Base-by-base conservation (phyloP, 2,888 invertebrate genomes). In the Machimus atricapillus region DNA sequence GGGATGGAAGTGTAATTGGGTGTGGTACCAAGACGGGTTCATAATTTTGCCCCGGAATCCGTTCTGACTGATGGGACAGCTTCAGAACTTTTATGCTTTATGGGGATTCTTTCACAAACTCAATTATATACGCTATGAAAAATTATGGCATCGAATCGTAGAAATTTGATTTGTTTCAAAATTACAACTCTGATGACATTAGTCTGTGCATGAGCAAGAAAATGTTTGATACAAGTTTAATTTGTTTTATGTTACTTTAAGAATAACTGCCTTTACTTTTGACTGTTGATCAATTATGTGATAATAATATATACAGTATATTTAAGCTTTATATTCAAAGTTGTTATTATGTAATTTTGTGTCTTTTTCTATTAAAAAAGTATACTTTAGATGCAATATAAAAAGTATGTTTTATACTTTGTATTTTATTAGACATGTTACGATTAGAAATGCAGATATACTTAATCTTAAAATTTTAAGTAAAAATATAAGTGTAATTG, bases 81-180 rank as follows among this genome's bases (percentile, higher is more conserved):
- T 52, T 31, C 46, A 16, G 12, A 52, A 79, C 46, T 52, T 79
- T 52, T 52, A 52, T 52, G 46, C 52, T 34, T 79, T 79, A 79
- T 79, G 52, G 23, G 52, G 31, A 46, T 78, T 78, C 78, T 43
- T 78, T 78, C 40, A 23, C 23, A 52, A 79, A 79, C 79, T 79
- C 79, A 79, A 79, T 79, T 79, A 79, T 79, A 31, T 16, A 31
- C 12, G 79, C 52, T 79, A 56, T 79, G 52, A 79, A 79, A 79
- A 56, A 79, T 79, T 79, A 79, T n/a, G 40, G 14, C 27, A n/a
- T 27, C 52, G 56, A 23, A 23, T 46, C 14, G 52, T 52, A 14
- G 43, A 77, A 43, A 66, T 66, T 66, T 66, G 9, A 66, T 66
- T 66, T 27, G 19, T 66, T 66, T 66, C 27, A 66, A 66, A 66